Base-by-base conservation (phyloP, 2,888 invertebrate genomes). In the Spilosoma lubricipeda region DNA sequence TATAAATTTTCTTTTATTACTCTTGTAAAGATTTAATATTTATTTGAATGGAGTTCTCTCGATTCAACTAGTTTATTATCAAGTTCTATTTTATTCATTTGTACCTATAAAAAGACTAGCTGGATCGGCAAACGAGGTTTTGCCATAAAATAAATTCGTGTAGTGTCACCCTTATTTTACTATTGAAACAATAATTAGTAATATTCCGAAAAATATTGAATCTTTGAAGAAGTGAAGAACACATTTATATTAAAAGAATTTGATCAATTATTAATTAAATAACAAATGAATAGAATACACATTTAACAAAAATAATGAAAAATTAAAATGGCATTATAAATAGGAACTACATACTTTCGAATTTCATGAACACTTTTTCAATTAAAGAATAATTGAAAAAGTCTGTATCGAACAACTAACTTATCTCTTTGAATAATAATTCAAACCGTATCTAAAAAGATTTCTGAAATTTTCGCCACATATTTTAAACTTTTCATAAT, bases 331-430 rank as follows among this genome's bases (percentile, higher is more conserved):
- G n/a, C n/a, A n/a, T n/a, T n/a, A n/a, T n/a, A n/a, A n/a, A n/a
- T n/a, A n/a, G n/a, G n/a, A n/a, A n/a, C n/a, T n/a, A n/a, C n/a
- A n/a, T n/a, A n/a, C n/a, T n/a, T n/a, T n/a, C n/a, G n/a, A n/a
- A n/a, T n/a, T n/a, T n/a, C n/a, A n/a, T n/a, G n/a, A n/a, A n/a
- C n/a, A n/a, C n/a, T n/a, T n/a, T n/a, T n/a, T n/a, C n/a, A n/a
- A n/a, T n/a, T n/a, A n/a, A n/a, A n/a, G n/a, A n/a, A n/a, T n/a
- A 63, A 63, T 63, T 63, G 63, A 63, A 63, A 63, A 63, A 63
- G 63, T 63, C 1, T 15, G 30, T 63, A 30, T 30, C 63, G 7
- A 7, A 30, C 63, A n/a, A 56, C 11, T 8, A 56, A 23, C 63
- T 63, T 63, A 30, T 63, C 63, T 63, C 2, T 18, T 0, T 63